Evolutionary conservation across 2,113 vertebrate genomes (phyloP).

Genomic region (Cyanoramphus novaezelandiae): DNA sequence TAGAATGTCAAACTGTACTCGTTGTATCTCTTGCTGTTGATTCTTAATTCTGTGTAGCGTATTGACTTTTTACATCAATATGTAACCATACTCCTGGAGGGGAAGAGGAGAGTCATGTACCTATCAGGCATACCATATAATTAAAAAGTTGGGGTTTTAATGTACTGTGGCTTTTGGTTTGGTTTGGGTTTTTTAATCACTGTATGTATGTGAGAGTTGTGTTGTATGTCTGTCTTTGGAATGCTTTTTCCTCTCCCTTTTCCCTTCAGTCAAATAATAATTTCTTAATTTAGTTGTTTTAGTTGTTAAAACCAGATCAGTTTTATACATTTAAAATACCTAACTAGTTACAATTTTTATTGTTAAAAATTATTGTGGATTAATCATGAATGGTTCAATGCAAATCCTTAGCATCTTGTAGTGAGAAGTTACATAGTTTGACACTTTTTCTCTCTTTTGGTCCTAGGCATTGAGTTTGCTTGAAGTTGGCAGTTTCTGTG

Average conservation of each 20-base stretch:
- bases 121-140: neutral
- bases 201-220: neutral
- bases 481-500: neutral
- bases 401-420: neutral
- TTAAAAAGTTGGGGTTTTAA: neutral
- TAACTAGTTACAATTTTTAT: neutral
- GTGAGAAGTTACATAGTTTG: neutral
- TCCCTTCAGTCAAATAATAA: neutral
- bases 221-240: neutral
- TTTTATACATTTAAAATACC: neutral
- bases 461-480: neutral
- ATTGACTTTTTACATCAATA: neutral
- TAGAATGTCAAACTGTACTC: neutral
- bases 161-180: neutral
- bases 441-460: neutral
- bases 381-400: neutral
- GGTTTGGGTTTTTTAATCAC: neutral
- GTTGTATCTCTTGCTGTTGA: neutral
- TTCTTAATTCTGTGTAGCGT: neutral
- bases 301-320: neutral
- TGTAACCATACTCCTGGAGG: neutral
- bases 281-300: neutral
- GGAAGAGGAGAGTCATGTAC: neutral
- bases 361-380: neutral
- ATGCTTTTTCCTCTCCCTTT: neutral